Base-by-base conservation (phyloP, 2,797 vertebrate genomes). In the Acomys russatus region DNA sequence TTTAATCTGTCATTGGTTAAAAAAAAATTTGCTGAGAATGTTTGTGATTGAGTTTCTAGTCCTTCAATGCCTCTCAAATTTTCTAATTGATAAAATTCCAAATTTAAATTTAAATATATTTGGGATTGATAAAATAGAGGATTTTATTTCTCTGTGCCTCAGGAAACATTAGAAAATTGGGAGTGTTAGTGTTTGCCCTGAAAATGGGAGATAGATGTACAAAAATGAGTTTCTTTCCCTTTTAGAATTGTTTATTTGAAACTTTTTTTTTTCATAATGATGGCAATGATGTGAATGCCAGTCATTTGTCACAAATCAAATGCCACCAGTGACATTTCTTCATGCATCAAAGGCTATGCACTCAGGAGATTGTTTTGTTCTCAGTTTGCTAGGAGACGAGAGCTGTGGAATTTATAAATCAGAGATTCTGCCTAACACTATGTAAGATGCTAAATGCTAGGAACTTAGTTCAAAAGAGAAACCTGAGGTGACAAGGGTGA, bases 211-310 rank as follows among this genome's bases (percentile, higher is more conserved):
- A 11, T 59, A 28, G 83, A 7, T 89, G 11, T 44, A 30, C 59
- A 64, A 86, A 94, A 68, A 23, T 33, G 82, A 86, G 17, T 54
- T 94, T 94, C 90, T 44, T 25, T 90, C 30, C 22, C 80, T 49
- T 94, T 92, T 73, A 11, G 0, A 94, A 77, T 71, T 89, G 14
- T 49, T 73, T 92, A 73, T 87, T 96, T 94, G 61, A 96, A 96
- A 64, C 49, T 30, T 61, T 88, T 73, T 35, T 91, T 95, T 94
- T 76, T 30, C 66, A 35, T 85, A 59, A 70, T 68, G 92, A 15
- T 76, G 86, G 33, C 59, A 92, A 79, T 44, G 17, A 44, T 76
- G 22, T 22, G 49, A 82, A 20, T 93, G 59, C 54, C 66, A 82
- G 63, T 70, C 76, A 61, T 96, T 91, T 83, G 66, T 91, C 73